Evolutionary conservation across 2,888 invertebrate species (phyloP).

Genomic region (Myathropa florea): DNA sequence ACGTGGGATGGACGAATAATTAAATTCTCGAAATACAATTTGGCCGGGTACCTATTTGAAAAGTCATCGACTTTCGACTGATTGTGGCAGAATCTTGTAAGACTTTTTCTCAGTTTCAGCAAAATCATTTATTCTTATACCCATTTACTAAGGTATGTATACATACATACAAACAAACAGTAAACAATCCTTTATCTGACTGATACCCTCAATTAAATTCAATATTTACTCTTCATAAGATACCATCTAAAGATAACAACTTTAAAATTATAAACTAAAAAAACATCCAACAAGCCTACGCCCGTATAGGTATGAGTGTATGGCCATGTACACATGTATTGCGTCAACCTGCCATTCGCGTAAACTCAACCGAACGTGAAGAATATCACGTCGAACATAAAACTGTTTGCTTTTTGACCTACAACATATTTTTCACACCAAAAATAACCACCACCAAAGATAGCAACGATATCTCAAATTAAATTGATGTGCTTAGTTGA

Average conservation of each 20-base stretch:
- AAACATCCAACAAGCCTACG: conserved; percentile 7
- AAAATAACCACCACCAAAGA: conserved; percentile 4
- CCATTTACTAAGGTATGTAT: not conserved
- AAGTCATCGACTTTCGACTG: no score
- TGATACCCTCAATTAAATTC: not conserved
- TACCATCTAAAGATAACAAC: conserved; percentile 34
- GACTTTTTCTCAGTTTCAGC: no score
- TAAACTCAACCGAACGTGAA: conserved; percentile 28
- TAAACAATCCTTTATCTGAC: not conserved
- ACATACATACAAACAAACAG: not conserved
- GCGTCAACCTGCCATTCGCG: conserved; percentile 34
- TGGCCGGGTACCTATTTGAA: not conserved
- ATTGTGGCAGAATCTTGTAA: no score
- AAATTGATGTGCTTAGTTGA: conserved; percentile 15
- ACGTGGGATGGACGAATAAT: not conserved
- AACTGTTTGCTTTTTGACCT: conserved; percentile 15
- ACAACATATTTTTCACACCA: not conserved
- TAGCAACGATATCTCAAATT: not conserved
- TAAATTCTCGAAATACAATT: not conserved
- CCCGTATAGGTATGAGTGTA: not conserved
- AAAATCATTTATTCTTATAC: no score
- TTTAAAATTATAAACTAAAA: conserved; percentile 1
- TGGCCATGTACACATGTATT: not conserved
- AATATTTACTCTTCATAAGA: conserved; percentile 22
- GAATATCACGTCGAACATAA: conserved; percentile 46